Conservation (phyloP, 2,113 vertebrate genomes). For the Trochalopteron elliotii region DNA sequence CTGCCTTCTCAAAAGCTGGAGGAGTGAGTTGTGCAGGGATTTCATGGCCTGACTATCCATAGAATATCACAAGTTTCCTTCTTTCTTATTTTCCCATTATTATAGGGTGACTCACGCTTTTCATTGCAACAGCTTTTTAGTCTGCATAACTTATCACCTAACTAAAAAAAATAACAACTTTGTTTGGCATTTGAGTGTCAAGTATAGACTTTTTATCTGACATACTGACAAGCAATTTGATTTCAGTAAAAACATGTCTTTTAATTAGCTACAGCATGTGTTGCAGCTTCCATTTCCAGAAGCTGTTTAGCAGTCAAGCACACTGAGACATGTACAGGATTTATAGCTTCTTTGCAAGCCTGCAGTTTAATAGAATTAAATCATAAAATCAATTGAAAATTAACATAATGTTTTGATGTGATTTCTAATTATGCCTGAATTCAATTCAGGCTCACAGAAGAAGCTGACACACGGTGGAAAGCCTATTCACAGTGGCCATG, state of each 20-base stretch:
- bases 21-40: background rate
- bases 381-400: slow-evolving; percentile 69
- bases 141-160: slow-evolving; percentile 36
- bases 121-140: slow-evolving; percentile 14
- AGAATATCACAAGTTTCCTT: background rate
- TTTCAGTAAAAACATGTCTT: slow-evolving; percentile 53
- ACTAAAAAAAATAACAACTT: slow-evolving; percentile 26
- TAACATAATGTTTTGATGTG: slow-evolving; percentile 68
- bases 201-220: slow-evolving; percentile 52
- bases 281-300: slow-evolving; percentile 60
- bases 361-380: slow-evolving; percentile 66
- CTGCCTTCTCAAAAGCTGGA: background rate
- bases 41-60: background rate
- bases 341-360: slow-evolving; percentile 61
- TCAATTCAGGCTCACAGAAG: slow-evolving; percentile 7
- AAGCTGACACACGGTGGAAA: background rate
- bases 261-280: slow-evolving; percentile 32
- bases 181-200: slow-evolving; percentile 51
- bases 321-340: slow-evolving; percentile 38
- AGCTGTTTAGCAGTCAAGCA: slow-evolving; percentile 45
- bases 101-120: background rate
- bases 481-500: slow-evolving; percentile 5
- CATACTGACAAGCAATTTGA: slow-evolving; percentile 54
- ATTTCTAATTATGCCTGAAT: slow-evolving; percentile 63
- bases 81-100: background rate